Evolutionary conservation across 2,797 vertebrate genomes (phyloP), one percentile per base, ranked within the genome.

Genomic region (Glossophaga mutica): DNA sequence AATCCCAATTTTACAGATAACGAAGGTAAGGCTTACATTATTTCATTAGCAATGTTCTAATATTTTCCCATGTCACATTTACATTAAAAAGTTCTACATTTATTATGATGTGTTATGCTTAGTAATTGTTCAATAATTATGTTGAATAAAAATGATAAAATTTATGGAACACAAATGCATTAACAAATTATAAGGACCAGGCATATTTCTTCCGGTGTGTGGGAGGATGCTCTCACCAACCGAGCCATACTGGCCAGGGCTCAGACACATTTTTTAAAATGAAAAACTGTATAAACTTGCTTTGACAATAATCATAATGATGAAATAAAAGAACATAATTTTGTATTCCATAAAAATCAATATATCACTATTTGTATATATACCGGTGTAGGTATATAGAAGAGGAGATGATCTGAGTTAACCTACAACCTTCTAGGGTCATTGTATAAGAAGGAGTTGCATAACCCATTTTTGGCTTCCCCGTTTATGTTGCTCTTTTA

Each of bases 21-120:
- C 90, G 52, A 94, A 94, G 88, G 59, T 92, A 8, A 96, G 44
- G 71, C 46, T 95, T 94, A 91, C 21, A 84, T 96, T 89, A 95
- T 87, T 96, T 95, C 52, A 87, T 90, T 81, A 81, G 3, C 4
- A 77, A 24, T 85, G 5, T 77, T 81, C 76, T 93, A 76, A 68
- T 62, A 65, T 73, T 73, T 87, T 87, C n/a, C 42, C 50, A 39
- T 81, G 68, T 87, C n/a, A 71, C 79, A 87, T 8, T 73, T 73
- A 77, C 55, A 68, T 52, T 76, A 22, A 91, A 67, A 9, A 44
- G 1, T 26, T 87, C 81, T 11, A 81, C 0, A 57, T 74, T 91
- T 77, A 85, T 29, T 91, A 39, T 67, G 11, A 83, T 86, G 21
- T 5, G n/a, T 55, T 70, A 1, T 0, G 26, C 18, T 73, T 86